Percentiles rank a stretch among this genome's conserved stretches.
These are phyloP conservation scores for Polydrusus tereticollis DNA, from an alignment of 2,888 invertebrate genomes.

Conservation along the genomic window DNA sequence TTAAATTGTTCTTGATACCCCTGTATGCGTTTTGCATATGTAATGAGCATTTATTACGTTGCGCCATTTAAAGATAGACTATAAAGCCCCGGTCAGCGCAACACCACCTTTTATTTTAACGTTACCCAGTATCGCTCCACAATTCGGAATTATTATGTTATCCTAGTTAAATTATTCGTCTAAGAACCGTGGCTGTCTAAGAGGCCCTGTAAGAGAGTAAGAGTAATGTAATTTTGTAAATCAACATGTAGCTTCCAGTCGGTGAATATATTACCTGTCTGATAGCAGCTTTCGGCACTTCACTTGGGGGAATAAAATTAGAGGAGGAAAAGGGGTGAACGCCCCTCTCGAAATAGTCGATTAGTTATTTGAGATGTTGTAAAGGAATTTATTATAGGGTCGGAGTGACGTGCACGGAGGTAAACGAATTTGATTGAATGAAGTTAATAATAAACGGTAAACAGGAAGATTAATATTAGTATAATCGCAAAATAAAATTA, in stretches of 20 bases:
- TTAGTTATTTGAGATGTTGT: constrained; percentile 44
- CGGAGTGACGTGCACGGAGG: neutral
- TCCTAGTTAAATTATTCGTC: constrained; percentile 9
- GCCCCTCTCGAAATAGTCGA: constrained; percentile 38
- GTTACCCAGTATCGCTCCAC: neutral
- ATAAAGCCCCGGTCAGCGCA: no score
- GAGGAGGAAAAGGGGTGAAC: constrained; percentile 33
- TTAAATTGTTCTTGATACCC: no score
- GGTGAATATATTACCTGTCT: constrained; percentile 49
- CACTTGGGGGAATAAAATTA: constrained; percentile 44
- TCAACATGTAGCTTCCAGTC: constrained; percentile 45
- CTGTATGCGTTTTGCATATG: no score
- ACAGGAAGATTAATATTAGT: no score
- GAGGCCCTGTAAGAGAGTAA: constrained; percentile 34
- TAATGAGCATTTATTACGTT: no score
- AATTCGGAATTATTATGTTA: constrained; percentile 21
- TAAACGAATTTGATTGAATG: neutral
- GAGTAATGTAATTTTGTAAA: constrained; percentile 47
- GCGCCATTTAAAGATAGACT: no score
- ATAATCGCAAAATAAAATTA: no score
- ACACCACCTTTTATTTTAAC: no score
- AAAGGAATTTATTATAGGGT: constrained; percentile 30
- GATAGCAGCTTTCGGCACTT: constrained; percentile 41
- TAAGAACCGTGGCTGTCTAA: constrained; percentile 28
- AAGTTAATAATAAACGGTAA: neutral